Percentiles rank a stretch among this genome's conserved stretches.
Conservation (phyloP, 2,113 vertebrate species). For the Mirounga angustirostris region DNA sequence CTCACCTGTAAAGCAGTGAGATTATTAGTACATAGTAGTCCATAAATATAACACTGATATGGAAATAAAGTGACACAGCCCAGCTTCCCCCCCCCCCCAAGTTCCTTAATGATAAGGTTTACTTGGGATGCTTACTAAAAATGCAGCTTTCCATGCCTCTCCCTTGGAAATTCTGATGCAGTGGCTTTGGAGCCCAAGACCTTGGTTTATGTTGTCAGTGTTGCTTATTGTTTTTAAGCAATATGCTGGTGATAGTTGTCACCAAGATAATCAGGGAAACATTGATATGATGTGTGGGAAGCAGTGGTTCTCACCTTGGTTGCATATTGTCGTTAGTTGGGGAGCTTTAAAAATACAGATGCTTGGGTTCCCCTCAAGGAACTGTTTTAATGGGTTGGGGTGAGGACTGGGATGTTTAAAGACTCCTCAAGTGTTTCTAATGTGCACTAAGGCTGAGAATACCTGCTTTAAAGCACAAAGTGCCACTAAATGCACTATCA, state of each 20-base stretch:
- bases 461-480: neutral
- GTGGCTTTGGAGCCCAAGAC: neutral
- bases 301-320: neutral
- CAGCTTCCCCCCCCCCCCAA: neutral
- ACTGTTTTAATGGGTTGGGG: neutral
- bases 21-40: neutral
- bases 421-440: neutral
- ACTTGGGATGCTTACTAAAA: neutral
- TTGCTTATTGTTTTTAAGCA: neutral
- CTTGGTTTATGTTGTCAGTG: neutral
- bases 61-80: neutral
- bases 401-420: neutral
- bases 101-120: neutral
- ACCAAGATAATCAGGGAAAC: neutral
- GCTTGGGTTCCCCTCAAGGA: neutral
- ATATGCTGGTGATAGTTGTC: neutral
- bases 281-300: neutral
- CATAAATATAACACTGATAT: neutral
- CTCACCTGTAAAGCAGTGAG: neutral
- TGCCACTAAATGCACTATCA: neutral
- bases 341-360: neutral
- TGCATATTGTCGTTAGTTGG: neutral
- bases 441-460: neutral
- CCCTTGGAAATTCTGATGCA: neutral
- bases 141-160: neutral